These are phyloP conservation scores for Hoplodrina ambigua DNA, from an alignment of 2,888 invertebrate genomes.

Conservation along the genomic window DNA sequence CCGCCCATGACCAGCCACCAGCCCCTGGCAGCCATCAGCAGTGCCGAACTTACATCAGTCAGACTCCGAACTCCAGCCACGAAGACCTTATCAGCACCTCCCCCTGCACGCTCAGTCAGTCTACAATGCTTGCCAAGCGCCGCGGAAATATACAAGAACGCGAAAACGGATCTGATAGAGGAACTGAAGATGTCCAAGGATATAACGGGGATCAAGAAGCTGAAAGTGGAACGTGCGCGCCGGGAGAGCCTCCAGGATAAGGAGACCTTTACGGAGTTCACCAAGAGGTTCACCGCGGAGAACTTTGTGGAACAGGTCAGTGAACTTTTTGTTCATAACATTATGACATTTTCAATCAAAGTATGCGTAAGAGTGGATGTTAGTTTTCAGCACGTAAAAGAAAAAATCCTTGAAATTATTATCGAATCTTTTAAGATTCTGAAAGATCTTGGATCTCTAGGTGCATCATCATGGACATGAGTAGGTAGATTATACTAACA, in stretches of 20 bases:
- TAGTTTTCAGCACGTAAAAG: conserved; percentile 1
- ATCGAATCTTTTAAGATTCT: background rate
- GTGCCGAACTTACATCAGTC: conserved; percentile 96
- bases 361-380: conserved; percentile 44
- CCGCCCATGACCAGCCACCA: conserved; percentile 83
- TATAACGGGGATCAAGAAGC: conserved; percentile 97
- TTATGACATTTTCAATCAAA: conserved; percentile 4
- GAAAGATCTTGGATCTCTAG: conserved; percentile 1
- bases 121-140: conserved; percentile 93
- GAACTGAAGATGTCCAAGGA: conserved; percentile 98
- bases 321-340: conserved; percentile 66
- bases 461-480: background rate
- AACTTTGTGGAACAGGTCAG: conserved; percentile 97
- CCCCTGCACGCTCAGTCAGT: conserved; percentile 92
- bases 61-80: conserved; percentile 94
- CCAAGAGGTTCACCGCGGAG: conserved; percentile 95
- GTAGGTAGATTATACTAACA: background rate
- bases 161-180: conserved; percentile 96
- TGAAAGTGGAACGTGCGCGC: conserved; percentile 97
- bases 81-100: conserved; percentile 96
- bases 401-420: too few species aligned
- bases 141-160: conserved; percentile 93
- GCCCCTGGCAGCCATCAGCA: conserved; percentile 96
- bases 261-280: conserved; percentile 95
- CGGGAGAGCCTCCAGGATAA: conserved; percentile 95